Evolutionary conservation across 2,797 vertebrate genomes (phyloP), one percentile per base, ranked within the genome.

Genomic region (Microchirus variegatus): DNA sequence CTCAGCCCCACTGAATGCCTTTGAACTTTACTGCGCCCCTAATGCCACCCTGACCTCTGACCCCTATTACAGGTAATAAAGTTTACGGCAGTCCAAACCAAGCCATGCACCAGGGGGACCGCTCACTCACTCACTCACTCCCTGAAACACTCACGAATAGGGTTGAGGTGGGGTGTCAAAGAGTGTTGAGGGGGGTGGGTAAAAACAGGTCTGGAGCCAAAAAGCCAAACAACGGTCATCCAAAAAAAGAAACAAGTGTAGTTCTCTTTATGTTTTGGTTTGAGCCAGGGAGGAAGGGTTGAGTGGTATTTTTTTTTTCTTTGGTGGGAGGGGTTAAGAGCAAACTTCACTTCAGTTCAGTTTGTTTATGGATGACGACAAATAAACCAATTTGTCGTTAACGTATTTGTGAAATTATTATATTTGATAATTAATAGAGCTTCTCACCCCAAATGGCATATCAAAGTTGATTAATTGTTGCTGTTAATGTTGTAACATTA

Each of bases 61-160:
- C 95, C 95, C 94, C 95, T 95, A 95, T 95, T 95, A 96, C 96
- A 97, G 96, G 95, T 98, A 96, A 97, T 97, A 98, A 98, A 97
- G 93, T 97, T 97, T 96, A 97, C 94, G 92, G 95, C 95, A 95
- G 94, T 95, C 95, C 95, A 97, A 95, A 95, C 95, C 95, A 97
- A 97, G 94, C 95, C 95, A 94, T 96, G 95, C 95, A 97, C 95
- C 93, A 90, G 94, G 93, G 94, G 94, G 81, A 87, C 93, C 92
- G 80, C 84, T 92, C 75, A 19, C 63, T 73, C 59, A 19, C 63
- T 73, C 59, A 70, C 78, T 71, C 49, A 11, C 79, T 75, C 80
- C 73, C 76, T 49, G 36, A 91, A 91, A 94, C 91, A 91, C 87
- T 89, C 83, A 38, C 85, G 89, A 88, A 86, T 83, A 80, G 80